Evolutionary conservation across 92 coral and sea anemone species (phyloP), one percentile per base, ranked within the genome.

Genomic region (Desmophyllum pertusum): DNA sequence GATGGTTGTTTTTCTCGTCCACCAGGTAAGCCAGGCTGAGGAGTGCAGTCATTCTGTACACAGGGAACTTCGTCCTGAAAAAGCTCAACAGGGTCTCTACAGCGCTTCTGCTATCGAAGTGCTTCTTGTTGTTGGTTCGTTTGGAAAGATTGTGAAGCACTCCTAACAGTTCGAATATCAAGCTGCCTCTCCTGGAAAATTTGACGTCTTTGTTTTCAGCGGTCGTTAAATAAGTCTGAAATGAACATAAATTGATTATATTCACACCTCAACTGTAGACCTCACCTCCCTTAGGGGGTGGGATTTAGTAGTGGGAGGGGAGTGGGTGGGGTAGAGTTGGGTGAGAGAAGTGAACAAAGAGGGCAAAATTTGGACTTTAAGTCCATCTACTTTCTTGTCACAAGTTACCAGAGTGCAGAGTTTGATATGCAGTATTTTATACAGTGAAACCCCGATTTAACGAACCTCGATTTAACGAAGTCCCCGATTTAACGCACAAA

Each of bases 81-180:
- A 92, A 69, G 51, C 87, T 83, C 6, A 92, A 70, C 31, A 92
- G 51, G 1, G 75, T 52, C 50, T 80, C 67, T n/a, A 92, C 83
- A 0, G 88, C 95, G 62, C 63, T 50, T 55, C 87, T 74, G 68
- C 53, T 76, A 37, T 83, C 81, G 43, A 92, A 92, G 27, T 74
- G 29, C 3, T 61, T 66, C 68, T 83, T 89, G 82, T 78, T 87
- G 53, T 75, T 82, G 27, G 57, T 50, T 52, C 95, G 83, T 64
- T 88, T 90, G 70, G 93, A 45, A 29, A 90, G 33, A 80, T 92
- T 92, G 77, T 92, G 95, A 23, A 92, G 91, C 36, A 91, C 90
- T 37, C 95, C 95, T 36, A 92, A 62, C 6, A 79, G 67, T 33
- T 77, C 75, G 15, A 80, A 83, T 0, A 81, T 31, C 4, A 84